Evolutionary conservation across 92 coral and sea anemone species (phyloP).

Genomic region (Heliopora coerulea): DNA sequence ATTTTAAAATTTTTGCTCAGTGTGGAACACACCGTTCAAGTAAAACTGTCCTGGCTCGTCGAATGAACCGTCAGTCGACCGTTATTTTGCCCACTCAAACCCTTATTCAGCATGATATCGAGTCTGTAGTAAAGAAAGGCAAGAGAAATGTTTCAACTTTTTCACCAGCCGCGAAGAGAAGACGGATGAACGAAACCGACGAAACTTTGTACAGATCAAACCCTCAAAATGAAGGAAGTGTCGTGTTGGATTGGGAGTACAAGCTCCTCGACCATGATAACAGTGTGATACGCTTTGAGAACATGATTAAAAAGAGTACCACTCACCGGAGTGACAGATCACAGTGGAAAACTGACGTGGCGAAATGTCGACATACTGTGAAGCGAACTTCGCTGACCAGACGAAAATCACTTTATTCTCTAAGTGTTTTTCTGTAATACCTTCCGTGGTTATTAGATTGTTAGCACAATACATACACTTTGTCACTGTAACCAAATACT

Average conservation of each 20-base stretch:
- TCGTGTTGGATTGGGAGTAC: neutral
- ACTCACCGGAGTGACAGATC: neutral
- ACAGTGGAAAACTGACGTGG: neutral
- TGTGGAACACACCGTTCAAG: neutral
- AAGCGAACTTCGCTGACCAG: neutral
- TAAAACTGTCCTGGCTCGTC: neutral
- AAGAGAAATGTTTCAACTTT: neutral
- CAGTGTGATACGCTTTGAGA: conserved; percentile 9
- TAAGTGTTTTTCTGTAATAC: neutral
- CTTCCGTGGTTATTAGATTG: too few relatives aligned
- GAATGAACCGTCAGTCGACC: neutral
- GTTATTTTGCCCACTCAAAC: neutral
- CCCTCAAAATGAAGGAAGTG: neutral
- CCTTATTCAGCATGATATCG: neutral
- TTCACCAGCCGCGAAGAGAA: neutral
- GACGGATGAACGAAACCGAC: neutral
- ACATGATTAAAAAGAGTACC: neutral
- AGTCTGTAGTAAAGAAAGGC: neutral
- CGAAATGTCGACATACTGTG: neutral
- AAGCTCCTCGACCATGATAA: neutral
- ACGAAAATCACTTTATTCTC: neutral
- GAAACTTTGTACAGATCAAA: neutral
- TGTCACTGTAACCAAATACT: too few relatives aligned
- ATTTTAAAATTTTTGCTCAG: conserved; percentile 10
- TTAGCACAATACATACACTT: too few relatives aligned